Base-by-base conservation (phyloP, 2,113 vertebrate genomes). In the Phaethon lepturus region DNA sequence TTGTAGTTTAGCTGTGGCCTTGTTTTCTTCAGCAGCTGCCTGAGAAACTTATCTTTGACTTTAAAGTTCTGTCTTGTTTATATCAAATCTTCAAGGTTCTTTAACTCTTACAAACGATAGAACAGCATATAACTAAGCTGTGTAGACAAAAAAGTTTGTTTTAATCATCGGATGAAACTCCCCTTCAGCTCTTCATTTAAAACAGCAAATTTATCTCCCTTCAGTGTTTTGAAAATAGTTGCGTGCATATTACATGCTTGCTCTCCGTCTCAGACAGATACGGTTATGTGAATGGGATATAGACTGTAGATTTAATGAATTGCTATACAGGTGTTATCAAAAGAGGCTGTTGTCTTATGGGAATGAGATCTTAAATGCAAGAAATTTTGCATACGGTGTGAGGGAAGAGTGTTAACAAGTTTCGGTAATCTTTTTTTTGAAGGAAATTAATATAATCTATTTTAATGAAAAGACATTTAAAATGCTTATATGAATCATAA, bases 41-140 rank as follows among this genome's bases (percentile, higher is more conserved):
- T 60, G 28, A 83, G 63, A 31, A 86, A 71, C 91, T 88, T 97
- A 92, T 98, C 93, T 96, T 91, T 86, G 78, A 76, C 88, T 85
- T 75, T 45, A 45, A 77, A 93, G 78, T 42, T 81, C 75, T 88
- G 80, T 53, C 58, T 91, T 94, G 84, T 89, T 97, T 93, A 71
- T 81, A 40, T 92, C 56, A 92, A 77, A 28, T 89, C 59, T 85
- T 81, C 73, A 82, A 95, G 86, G 76, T 88, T 95, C 67, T 95
- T 77, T 94, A 95, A 92, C 82, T 82, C 64, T 87, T 93, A 44
- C 16, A 22, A 22, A 16, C 14, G 58, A 45, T 86, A 59, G 83
- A 89, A 49, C 13, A 22, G 62, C 67, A 60, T 25, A 59, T 50
- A 91, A 62, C 52, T 29, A 78, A 69, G 49, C 45, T 8, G 2